These are phyloP conservation scores for Dufourea novaeangliae DNA, from an alignment of 1,140 invertebrate species.

Conservation along the genomic window DNA sequence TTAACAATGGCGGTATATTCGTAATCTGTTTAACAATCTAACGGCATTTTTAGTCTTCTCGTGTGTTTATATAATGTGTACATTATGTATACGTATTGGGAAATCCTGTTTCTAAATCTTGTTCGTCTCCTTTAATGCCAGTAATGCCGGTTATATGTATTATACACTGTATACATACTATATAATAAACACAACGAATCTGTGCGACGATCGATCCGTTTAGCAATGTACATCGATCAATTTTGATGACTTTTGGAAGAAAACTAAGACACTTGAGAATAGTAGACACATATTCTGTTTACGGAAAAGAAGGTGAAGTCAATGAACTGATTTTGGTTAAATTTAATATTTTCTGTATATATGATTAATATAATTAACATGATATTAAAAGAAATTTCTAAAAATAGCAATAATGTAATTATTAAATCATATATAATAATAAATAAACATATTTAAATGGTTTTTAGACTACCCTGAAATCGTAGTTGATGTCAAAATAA, in stretches of 20 bases:
- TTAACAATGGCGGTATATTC: slow-evolving; percentile 52
- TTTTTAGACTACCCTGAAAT: too few relatives aligned
- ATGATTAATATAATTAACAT: too few relatives aligned
- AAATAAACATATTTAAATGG: too few relatives aligned
- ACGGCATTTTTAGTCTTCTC: slow-evolving; percentile 64
- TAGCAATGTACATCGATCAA: not conserved
- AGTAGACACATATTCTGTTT: not conserved
- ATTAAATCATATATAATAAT: too few relatives aligned
- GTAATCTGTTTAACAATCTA: slow-evolving; percentile 56
- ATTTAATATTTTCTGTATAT: too few relatives aligned
- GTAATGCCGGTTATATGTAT: slow-evolving; percentile 52
- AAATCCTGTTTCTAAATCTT: slow-evolving; percentile 27
- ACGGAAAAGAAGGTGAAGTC: too few relatives aligned
- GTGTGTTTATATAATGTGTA: slow-evolving; percentile 42
- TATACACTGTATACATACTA: slow-evolving; percentile 75
- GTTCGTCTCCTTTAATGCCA: slow-evolving; percentile 41
- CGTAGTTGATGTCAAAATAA: too few relatives aligned
- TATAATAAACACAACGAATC: slow-evolving; percentile 79
- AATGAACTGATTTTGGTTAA: too few relatives aligned
- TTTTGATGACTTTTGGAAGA: not conserved
- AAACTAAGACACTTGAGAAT: not conserved
- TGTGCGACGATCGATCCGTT: slow-evolving; percentile 58
- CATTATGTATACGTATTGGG: slow-evolving; percentile 36
- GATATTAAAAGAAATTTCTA: too few relatives aligned
- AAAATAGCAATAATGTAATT: too few relatives aligned